Evolutionary conservation across 2,113 vertebrate species (phyloP), one percentile per base, ranked within the genome.

Genomic region (Dicrurus megarhynchus): DNA sequence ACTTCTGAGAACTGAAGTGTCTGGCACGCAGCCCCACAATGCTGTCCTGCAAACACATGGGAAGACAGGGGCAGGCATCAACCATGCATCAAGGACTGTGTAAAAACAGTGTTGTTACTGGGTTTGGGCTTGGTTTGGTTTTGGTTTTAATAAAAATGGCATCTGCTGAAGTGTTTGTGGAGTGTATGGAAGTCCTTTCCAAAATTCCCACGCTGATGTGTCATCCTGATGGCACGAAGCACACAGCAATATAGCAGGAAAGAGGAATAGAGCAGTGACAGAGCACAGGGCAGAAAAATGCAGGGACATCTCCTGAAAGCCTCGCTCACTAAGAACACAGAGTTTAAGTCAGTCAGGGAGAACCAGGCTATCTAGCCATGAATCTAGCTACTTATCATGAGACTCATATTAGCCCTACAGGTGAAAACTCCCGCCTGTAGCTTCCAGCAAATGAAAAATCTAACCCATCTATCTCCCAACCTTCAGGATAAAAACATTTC

Each of bases 391-490:
- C 74, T 94, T 87, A 89, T 93, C 90, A 60, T 56, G 28, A 69
- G 39, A 64, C 16, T 77, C 68, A 9, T 20, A 60, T 74, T 79
- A 90, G 71, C 71, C 87, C 87, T 93, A 60, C 50, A 61, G 84
- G 83, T 80, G 56, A 90, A 88, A 95, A 77, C 37, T 86, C 59
- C 56, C 81, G 83, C 59, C 78, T 80, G 63, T 44, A 95, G 59
- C 84, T 94, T 80, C 70, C 59, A 91, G 71, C 26, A 87, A 74
- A 77, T 60, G 59, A 92, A 84, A 93, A 90, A 92, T 67, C 82
- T 55, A 87, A 83, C 32, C 64, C 47, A 63, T 80, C 81, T 69
- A 35, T 71, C 64, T 86, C 64, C 50, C 35, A 83, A 9, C 60
- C 79, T 86, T 88, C 46, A 18, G 71, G 93, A 83, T 52, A 93